Evolutionary conservation across 2,113 vertebrate genomes (phyloP).

Genomic region (Nansenia antarctica): DNA sequence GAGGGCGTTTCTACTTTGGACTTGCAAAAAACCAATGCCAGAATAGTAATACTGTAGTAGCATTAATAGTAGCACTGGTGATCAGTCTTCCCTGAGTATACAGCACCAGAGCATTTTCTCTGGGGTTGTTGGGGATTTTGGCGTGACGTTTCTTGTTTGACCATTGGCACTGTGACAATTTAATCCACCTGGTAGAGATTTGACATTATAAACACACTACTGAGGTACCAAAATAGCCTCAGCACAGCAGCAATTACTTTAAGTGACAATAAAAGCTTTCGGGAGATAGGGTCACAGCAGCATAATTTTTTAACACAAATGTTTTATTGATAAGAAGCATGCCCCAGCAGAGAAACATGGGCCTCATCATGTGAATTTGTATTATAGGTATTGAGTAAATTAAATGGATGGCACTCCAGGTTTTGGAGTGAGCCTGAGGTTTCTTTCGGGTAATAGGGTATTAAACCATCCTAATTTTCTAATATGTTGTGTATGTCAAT

Average conservation of each 20-base stretch:
- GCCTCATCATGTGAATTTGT: neutral
- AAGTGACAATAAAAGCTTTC: neutral
- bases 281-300: neutral
- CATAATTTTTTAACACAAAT: neutral
- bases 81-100: constrained; percentile 65
- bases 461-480: constrained; percentile 35
- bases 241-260: neutral
- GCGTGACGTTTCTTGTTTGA: constrained; percentile 50
- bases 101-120: constrained; percentile 55
- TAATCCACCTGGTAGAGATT: constrained; percentile 38
- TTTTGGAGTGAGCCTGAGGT: too few relatives aligned
- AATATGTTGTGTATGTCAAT: too few relatives aligned
- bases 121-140: constrained; percentile 54
- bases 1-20: constrained; percentile 66
- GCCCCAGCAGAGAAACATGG: neutral
- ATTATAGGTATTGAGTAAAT: neutral
- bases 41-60: too few relatives aligned
- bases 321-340: neutral
- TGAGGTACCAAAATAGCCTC: constrained; percentile 17
- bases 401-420: constrained; percentile 19
- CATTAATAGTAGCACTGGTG: constrained; percentile 63
- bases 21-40: constrained; percentile 53
- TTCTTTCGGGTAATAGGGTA: too few relatives aligned
- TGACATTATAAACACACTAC: constrained; percentile 49
- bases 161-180: constrained; percentile 49